Evolutionary conservation across 2,797 vertebrate species (phyloP).

Genomic region (Microctenopoma lineatum): DNA sequence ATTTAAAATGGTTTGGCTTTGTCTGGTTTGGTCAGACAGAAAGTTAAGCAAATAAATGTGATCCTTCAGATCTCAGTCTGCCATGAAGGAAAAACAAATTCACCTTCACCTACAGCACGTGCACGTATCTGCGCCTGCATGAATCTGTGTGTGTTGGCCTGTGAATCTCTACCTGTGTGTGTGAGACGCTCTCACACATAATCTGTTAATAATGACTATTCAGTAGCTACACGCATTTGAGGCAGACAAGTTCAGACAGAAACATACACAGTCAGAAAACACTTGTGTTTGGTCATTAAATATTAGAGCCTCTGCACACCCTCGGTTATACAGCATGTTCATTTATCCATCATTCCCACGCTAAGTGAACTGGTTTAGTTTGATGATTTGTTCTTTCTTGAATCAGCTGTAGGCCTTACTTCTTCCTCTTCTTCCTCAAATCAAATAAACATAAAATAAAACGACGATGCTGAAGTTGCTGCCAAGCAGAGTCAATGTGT

Average conservation of each 20-base stretch:
- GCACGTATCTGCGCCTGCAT: conserved; percentile 24
- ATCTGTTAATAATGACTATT: conserved; percentile 64
- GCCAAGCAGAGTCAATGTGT: conserved; percentile 53
- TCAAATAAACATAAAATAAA: conserved; percentile 17
- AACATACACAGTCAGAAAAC: conserved; percentile 58
- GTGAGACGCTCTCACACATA: conserved; percentile 58
- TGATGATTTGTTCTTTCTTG: conserved; percentile 30
- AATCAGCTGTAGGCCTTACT: conserved; percentile 1
- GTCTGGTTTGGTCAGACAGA: conserved; percentile 55
- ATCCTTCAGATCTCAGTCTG: conserved; percentile 74
- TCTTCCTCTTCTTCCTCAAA: conserved; percentile 10
- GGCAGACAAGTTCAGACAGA: conserved; percentile 54
- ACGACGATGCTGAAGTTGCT: conserved; percentile 41
- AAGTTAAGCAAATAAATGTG: conserved; percentile 75
- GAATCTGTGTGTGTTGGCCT: conserved; percentile 17
- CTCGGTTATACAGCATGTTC: conserved; percentile 47
- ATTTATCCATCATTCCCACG: conserved; percentile 26
- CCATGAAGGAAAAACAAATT: conserved; percentile 63
- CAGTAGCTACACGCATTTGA: conserved; percentile 58
- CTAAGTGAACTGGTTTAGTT: conserved; percentile 25
- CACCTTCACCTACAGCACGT: conserved; percentile 49
- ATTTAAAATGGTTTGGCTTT: conserved; percentile 39
- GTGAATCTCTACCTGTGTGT: conserved; percentile 20
- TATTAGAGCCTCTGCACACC: conserved; percentile 43
- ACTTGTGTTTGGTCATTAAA: conserved; percentile 63